phyloP scores from a whole-genome alignment of 1,140 invertebrate genomes.

The Listronotus bonariensis region DNA sequence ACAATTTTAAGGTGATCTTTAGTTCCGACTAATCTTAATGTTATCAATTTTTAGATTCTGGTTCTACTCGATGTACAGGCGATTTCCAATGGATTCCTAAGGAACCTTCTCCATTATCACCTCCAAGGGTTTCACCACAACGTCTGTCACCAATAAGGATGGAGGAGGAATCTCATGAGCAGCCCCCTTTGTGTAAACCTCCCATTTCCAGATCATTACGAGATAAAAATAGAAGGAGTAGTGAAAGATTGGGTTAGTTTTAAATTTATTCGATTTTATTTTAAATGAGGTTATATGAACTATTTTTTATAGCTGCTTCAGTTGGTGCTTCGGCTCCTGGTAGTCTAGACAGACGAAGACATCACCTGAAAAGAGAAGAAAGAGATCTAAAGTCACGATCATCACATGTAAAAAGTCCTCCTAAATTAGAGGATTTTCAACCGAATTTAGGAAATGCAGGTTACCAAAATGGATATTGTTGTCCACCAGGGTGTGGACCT shows the following conservation, averaged over 20 bases:
- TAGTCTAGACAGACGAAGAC: conserved; percentile 60
- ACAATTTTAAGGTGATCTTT: not conserved
- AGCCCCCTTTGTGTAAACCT: conserved; percentile 49
- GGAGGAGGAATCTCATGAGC: conserved; percentile 43
- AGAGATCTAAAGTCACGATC: conserved; percentile 63
- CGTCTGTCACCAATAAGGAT: conserved; percentile 41
- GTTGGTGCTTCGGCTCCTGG: conserved; percentile 49
- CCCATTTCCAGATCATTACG: conserved; percentile 49
- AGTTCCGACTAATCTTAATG: not conserved
- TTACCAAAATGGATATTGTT: conserved; percentile 56
- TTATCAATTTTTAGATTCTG: conserved; percentile 25
- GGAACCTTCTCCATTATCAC: conserved; percentile 33
- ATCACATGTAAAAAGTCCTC: conserved; percentile 57
- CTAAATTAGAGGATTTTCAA: conserved; percentile 52
- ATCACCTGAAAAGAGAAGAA: conserved; percentile 57
- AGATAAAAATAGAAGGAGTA: conserved; percentile 47
- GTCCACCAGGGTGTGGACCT: conserved; percentile 44
- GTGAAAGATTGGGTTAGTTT: conserved; percentile 10
- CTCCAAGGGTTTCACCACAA: conserved; percentile 43
- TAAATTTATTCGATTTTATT: too few species aligned
- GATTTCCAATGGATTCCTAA: conserved; percentile 65
- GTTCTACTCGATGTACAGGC: conserved; percentile 61
- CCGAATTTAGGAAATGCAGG: conserved; percentile 52
- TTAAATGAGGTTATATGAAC: too few species aligned
- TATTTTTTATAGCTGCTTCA: not conserved